Evolutionary conservation across 1,140 invertebrate species (phyloP), one percentile per base, ranked within the genome.

Genomic region (Orchestia grillus): DNA sequence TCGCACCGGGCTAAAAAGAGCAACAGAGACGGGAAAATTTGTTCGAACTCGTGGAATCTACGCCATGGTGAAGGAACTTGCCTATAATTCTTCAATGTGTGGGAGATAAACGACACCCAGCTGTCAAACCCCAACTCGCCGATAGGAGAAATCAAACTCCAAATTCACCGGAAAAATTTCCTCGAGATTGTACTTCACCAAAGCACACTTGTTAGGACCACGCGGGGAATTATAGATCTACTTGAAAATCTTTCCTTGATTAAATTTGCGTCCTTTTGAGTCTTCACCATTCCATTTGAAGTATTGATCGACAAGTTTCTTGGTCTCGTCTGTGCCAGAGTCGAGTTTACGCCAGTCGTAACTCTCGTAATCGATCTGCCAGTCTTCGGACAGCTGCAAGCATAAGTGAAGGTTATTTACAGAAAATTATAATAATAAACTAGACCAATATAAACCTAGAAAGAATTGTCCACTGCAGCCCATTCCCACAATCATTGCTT

Each of bases 161-260:
- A 90, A 42, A 42, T 42, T 90, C 88, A 90, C 43, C 23, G 41
- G 88, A 90, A 42, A 42, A 90, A 41, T 90, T 90, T 90, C 88
- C 88, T 90, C 43, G 41, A 42, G 62, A 90, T 44, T 41, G 88
- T 90, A 41, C 88, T 15, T 11, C 36, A 90, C n/a, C 88, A 90
- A 90, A 41, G 88, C 88, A 90, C 88, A 90, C 88, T 42, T 44
- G 43, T 90, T 19, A 90, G 88, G 88, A 44, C 43, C 92, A 94
- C 92, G 44, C 92, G 47, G 92, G 43, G 43, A 19, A 40, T 94
- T 44, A 44, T 42, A 40, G 6, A 44, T 95, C 98, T 98, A 99
- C 98, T 99, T 99, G 98, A 99, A 99, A 97, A 99, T 99, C 98
- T 99, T 99, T 97, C 99, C 99, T 98, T 99, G 99, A 97, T 99